Percentiles rank a stretch among this genome's conserved stretches.
Conservation (phyloP, 2,888 invertebrate species). For the Drosophila buzzatii region DNA sequence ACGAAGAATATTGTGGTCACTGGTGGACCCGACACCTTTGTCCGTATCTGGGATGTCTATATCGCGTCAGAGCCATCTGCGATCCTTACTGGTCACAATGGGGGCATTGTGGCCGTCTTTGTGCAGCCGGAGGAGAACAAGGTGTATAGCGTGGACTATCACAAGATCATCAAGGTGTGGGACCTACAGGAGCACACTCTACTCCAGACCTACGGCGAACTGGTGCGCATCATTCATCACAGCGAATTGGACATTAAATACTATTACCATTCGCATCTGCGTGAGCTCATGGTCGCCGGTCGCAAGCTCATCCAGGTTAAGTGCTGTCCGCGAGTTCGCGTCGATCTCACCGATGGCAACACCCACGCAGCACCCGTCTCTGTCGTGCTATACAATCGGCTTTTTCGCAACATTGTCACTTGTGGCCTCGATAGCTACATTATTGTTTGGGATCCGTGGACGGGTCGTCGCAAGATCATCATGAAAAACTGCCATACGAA, state of each 20-base stretch:
- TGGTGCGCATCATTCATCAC: slow-evolving; percentile 88
- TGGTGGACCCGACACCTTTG: slow-evolving; percentile 91
- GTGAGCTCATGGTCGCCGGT: slow-evolving; percentile 89
- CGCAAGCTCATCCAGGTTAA: slow-evolving; percentile 88
- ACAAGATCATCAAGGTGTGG: slow-evolving; percentile 91
- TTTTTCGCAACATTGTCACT: slow-evolving; percentile 91
- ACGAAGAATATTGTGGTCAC: slow-evolving; percentile 88
- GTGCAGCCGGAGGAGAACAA: slow-evolving; percentile 89
- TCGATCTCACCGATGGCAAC: slow-evolving; percentile 90
- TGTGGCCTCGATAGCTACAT: slow-evolving; percentile 93
- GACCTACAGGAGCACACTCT: slow-evolving; percentile 89
- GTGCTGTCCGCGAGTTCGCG: slow-evolving; percentile 89
- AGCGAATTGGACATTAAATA: slow-evolving; percentile 87
- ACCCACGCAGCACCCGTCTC: slow-evolving; percentile 90
- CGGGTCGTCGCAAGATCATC: slow-evolving; percentile 89
- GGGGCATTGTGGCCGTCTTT: slow-evolving; percentile 89
- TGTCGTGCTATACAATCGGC: slow-evolving; percentile 90
- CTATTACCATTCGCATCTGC: slow-evolving; percentile 89
- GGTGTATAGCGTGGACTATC: slow-evolving; percentile 90
- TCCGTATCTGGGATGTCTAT: slow-evolving; percentile 93
- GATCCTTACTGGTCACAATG: slow-evolving; percentile 89
- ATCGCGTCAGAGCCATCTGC: slow-evolving; percentile 89
- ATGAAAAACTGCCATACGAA: slow-evolving; percentile 90
- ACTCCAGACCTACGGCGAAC: slow-evolving; percentile 89
- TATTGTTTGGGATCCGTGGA: slow-evolving; percentile 92